Base-by-base conservation (phyloP, 1,140 invertebrate genomes). In the Pararge aegeria region DNA sequence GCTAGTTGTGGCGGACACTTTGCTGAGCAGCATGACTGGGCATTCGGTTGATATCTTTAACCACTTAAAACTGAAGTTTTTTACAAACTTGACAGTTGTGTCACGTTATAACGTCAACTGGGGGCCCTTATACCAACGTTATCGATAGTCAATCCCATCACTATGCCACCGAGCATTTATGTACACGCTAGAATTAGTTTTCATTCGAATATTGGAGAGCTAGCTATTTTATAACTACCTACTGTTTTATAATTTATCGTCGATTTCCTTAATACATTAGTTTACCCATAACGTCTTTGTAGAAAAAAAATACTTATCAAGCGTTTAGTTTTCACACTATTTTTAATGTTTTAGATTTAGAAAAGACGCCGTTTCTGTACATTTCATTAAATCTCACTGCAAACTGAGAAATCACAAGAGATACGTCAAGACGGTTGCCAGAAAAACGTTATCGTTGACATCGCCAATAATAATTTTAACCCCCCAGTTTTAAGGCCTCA, bases 321-420 rank as follows among this genome's bases (percentile, higher is more conserved):
- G 71, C 73, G 73, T 70, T 75, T 74, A 83, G 71, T 78, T 84
- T 78, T 64, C 61, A 78, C 80, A 80, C 50, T 66, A 75, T 51
- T 54, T 42, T 20, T 46, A 20, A 18, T 18, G n/a, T 9, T 6
- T 46, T 46, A 46, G 16, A 46, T 20, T 46, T 18, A 12, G 10
- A 20, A 20, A 46, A 46, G 42, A 46, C 18, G 42, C 42, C n/a
- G 5, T 4, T 12, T 1, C 4, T 21, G 6, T 15, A 18, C 24
- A 4, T 24, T 2, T 24, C 24, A 24, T 7, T 7, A 24, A 24
- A 24, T 24, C 24, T 24, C 24, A 7, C 24, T 24, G 24, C 24
- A 24, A 24, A n/a, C n/a, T n/a, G n/a, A n/a, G n/a, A n/a, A n/a
- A n/a, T n/a, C n/a, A n/a, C n/a, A n/a, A n/a, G n/a, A n/a, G n/a